Conservation (phyloP, 2,888 invertebrate genomes). For the Metellina segmentata region DNA sequence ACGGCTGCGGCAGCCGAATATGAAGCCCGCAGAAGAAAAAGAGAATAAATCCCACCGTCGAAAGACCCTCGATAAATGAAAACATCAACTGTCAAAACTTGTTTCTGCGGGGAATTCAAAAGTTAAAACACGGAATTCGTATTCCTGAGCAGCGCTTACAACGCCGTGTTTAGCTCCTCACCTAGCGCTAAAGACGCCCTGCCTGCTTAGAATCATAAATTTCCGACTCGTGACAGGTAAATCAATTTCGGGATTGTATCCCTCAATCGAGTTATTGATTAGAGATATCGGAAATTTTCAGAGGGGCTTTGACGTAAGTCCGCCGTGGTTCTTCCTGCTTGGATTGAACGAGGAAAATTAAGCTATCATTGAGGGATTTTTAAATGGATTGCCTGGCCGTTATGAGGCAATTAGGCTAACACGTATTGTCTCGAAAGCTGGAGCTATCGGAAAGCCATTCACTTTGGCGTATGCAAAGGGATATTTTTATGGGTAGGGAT, state of each 20-base stretch:
- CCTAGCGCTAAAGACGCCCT: background rate
- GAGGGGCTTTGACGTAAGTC: constrained; percentile 15
- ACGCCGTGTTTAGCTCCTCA: background rate
- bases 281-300: constrained; percentile 13
- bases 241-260: constrained; percentile 38
- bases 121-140: constrained; percentile 12
- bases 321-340: background rate
- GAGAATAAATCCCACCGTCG: background rate
- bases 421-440: background rate
- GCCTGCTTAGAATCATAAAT: constrained; percentile 38
- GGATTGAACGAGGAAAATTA: background rate
- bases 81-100: constrained; percentile 20
- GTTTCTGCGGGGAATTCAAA: background rate
- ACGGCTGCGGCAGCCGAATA: too few relatives aligned
- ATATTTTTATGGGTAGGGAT: background rate
- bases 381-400: background rate
- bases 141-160: background rate
- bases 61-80: constrained; percentile 7
- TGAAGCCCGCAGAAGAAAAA: too few relatives aligned
- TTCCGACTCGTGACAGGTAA: constrained; percentile 26
- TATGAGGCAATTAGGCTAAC: background rate
- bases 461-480: background rate
- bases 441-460: background rate
- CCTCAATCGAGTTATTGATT: constrained; percentile 41
- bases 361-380: background rate